A percentile compares a stretch with the other conserved stretches of the same genome.
These are phyloP conservation scores for Maniola hyperantus DNA, from an alignment of 2,888 invertebrate genomes.

Conservation along the genomic window DNA sequence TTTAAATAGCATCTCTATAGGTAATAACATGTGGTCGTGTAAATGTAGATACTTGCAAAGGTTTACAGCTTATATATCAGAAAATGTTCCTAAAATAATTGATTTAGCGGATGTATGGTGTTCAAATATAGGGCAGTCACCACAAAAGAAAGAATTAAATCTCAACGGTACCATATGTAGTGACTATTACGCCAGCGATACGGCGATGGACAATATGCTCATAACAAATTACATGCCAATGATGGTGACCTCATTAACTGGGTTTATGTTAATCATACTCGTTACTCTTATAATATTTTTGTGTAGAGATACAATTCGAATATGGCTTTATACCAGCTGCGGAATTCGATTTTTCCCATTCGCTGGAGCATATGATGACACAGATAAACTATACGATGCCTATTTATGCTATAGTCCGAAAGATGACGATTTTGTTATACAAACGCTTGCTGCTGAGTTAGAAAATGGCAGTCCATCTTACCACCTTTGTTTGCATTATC, in stretches of 20 bases:
- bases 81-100: constrained; percentile 88
- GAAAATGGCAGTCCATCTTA: constrained; percentile 92
- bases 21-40: constrained; percentile 95
- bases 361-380: constrained; percentile 87
- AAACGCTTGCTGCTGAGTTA: constrained; percentile 92
- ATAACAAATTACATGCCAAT: constrained; percentile 92
- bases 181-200: constrained; percentile 92
- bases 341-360: constrained; percentile 91
- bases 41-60: constrained; percentile 94
- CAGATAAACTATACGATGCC: constrained; percentile 95
- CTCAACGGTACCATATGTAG: constrained; percentile 93
- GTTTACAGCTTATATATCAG: constrained; percentile 90
- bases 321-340: constrained; percentile 94
- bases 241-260: constrained; percentile 89
- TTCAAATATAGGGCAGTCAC: constrained; percentile 86
- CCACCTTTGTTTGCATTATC: constrained; percentile 93
- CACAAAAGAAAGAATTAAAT: constrained; percentile 89
- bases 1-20: constrained; percentile 87
- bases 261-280: constrained; percentile 89
- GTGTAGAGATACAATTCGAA: constrained; percentile 92
- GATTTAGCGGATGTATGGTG: constrained; percentile 91
- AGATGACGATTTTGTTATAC: constrained; percentile 95
- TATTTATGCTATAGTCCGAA: constrained; percentile 96
- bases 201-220: constrained; percentile 90
- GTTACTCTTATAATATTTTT: constrained; percentile 90